Base-by-base conservation (phyloP, 2,888 invertebrate species). In the Leptura quadrifasciata region DNA sequence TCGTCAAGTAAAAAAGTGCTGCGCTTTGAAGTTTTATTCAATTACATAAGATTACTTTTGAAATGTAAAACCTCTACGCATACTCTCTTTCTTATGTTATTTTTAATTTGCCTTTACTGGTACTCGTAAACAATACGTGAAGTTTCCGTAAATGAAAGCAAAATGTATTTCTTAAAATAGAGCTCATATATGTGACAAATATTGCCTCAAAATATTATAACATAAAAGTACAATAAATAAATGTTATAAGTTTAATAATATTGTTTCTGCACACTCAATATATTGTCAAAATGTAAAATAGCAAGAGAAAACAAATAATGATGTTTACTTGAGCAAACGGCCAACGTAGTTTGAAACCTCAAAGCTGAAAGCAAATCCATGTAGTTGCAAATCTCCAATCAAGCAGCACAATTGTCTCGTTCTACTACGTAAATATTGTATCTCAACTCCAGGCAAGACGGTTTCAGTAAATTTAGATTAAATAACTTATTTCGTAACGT, bases 281-380 rank as follows among this genome's bases (percentile, higher is more conserved):
- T 31, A 31, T 31, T 47, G n/a, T n/a, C 4, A n/a, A n/a, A 47
- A 17, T 47, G 47, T 47, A n/a, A 15, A 47, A n/a, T 47, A 3
- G 47, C n/a, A n/a, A 47, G 1, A 2, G 12, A 47, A 47, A 47
- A 47, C 47, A 47, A 47, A 47, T 47, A 47, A 47, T 47, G 47
- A 5, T 47, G n/a, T 47, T 47, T 47, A n/a, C 47, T 47, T 47
- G 1, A 47, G n/a, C 47, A 47, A 47, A n/a, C 47, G 47, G 47
- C 47, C 47, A 47, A 47, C 47, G 47, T 47, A 47, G n/a, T 47
- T 47, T 5, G 39, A 47, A 47, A 47, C 47, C 47, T n/a, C 15
- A 47, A 47, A 47, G 69, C 74, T 79, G 68, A 79, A 79, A 79
- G 78, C 78, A 75, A 75, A 79, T 72, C 76, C 76, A 60, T 79